phyloP scores from a whole-genome alignment of 1,140 invertebrate species.

The Brachionus plicatilis region DNA sequence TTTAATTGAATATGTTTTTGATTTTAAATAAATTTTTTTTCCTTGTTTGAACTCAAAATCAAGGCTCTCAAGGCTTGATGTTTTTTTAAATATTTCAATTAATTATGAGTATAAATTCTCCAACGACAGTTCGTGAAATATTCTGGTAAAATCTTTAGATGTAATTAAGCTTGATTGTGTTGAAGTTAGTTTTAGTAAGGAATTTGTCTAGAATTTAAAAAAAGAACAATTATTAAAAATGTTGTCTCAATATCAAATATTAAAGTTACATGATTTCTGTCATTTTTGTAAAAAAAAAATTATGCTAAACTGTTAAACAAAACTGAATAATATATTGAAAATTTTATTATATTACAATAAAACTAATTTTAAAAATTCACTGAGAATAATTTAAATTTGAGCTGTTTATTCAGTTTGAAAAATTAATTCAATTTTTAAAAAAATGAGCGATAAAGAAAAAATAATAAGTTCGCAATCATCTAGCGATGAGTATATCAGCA shows the following conservation, averaged over 20 bases:
- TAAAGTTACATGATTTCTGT: conserved; percentile 14
- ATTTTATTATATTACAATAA: not conserved
- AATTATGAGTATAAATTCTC: too few species aligned
- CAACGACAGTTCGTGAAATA: too few species aligned
- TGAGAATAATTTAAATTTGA: not conserved
- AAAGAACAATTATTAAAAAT: not conserved
- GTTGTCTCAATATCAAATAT: not conserved
- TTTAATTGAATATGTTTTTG: too few species aligned
- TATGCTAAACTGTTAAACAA: not conserved
- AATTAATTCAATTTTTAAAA: not conserved
- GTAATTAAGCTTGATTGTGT: not conserved
- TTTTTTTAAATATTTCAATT: too few species aligned
- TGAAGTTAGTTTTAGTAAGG: not conserved
- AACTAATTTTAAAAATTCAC: not conserved
- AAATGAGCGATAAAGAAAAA: conserved; percentile 2
- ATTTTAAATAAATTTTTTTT: too few species aligned
- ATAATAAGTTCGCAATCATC: not conserved
- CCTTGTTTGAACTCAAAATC: too few species aligned
- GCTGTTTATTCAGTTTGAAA: not conserved
- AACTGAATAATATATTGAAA: not conserved
- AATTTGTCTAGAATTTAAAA: not conserved
- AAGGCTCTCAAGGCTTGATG: too few species aligned
- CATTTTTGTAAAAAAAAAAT: not conserved
- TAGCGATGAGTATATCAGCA: not conserved
- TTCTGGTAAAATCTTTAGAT: too few species aligned